A percentile compares a stretch with the other conserved stretches of the same genome.
These are phyloP conservation scores for Ennomos quercinarius DNA, from an alignment of 2,888 invertebrate species.

Conservation along the genomic window DNA sequence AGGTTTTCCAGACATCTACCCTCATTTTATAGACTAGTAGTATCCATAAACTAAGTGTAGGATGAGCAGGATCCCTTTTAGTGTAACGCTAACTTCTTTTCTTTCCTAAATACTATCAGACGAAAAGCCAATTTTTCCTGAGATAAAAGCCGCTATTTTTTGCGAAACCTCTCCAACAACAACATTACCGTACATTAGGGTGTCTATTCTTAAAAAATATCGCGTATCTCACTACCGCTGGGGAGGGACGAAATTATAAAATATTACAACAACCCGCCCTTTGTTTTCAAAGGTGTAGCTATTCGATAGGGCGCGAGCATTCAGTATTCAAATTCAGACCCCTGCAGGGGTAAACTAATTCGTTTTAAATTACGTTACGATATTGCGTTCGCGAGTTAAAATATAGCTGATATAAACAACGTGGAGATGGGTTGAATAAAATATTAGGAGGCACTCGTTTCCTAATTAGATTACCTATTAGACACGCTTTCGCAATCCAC, in stretches of 20 bases:
- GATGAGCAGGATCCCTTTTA: slow-evolving; percentile 35
- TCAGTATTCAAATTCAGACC: slow-evolving; percentile 80
- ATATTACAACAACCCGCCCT: slow-evolving; percentile 73
- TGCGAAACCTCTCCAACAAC: slow-evolving; percentile 67
- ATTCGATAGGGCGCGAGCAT: slow-evolving; percentile 66
- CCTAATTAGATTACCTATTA: slow-evolving; percentile 66
- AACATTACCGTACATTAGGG: slow-evolving; percentile 72
- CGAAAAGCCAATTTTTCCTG: slow-evolving; percentile 60
- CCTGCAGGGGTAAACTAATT: slow-evolving; percentile 81
- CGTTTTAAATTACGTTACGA: slow-evolving; percentile 85
- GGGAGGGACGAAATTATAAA: slow-evolving; percentile 73
- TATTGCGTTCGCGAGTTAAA: slow-evolving; percentile 78
- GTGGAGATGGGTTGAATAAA: slow-evolving; percentile 73
- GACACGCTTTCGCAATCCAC: slow-evolving; percentile 49
- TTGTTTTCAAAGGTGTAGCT: slow-evolving; percentile 77
- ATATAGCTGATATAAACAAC: slow-evolving; percentile 77
- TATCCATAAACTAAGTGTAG: slow-evolving; percentile 41
- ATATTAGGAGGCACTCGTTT: slow-evolving; percentile 60
- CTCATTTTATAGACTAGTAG: slow-evolving; percentile 29
- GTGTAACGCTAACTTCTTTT: slow-evolving; percentile 36
- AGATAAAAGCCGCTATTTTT: slow-evolving; percentile 69
- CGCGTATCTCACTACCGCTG: slow-evolving; percentile 51
- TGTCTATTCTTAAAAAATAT: slow-evolving; percentile 72
- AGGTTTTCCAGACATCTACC: slow-evolving; percentile 9
- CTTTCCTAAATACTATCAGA: slow-evolving; percentile 62